Evolutionary conservation across 2,888 invertebrate genomes (phyloP).

Genomic region (Eupithecia subumbrata): DNA sequence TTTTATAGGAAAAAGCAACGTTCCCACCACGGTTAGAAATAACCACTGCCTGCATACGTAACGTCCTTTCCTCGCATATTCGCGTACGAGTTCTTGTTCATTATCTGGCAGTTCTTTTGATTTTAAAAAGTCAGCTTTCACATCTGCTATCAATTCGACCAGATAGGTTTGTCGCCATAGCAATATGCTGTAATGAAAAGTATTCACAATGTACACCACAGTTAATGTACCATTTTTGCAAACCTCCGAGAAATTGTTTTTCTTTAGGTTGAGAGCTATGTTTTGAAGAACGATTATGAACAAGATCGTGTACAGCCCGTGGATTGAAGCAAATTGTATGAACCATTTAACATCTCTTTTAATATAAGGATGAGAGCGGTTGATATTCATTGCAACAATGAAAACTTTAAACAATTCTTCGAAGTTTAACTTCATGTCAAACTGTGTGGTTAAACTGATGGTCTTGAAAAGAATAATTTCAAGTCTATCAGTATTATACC

Average conservation of each 20-base stretch:
- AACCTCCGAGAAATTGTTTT: not conserved
- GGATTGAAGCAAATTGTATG: not conserved
- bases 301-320: not conserved
- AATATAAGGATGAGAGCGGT: not conserved
- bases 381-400: not conserved
- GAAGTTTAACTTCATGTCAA: not conserved
- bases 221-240: conserved; percentile 1
- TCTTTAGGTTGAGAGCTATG: not conserved
- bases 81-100: conserved; percentile 18
- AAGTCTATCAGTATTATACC: not conserved
- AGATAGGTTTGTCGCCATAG: not conserved
- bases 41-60: conserved; percentile 25
- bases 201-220: not conserved
- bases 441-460: not conserved
- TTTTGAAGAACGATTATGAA: not conserved
- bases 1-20: not conserved
- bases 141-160: not conserved
- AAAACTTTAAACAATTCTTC: conserved; percentile 3
- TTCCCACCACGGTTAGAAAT: not conserved
- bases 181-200: not conserved
- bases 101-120: conserved; percentile 4
- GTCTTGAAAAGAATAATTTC: not conserved
- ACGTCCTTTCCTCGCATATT: conserved; percentile 26
- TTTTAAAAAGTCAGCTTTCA: not conserved
- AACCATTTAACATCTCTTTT: conserved; percentile 4